These are phyloP conservation scores for Tipula vernalis DNA, from an alignment of 2,888 invertebrate genomes.

Conservation along the genomic window DNA sequence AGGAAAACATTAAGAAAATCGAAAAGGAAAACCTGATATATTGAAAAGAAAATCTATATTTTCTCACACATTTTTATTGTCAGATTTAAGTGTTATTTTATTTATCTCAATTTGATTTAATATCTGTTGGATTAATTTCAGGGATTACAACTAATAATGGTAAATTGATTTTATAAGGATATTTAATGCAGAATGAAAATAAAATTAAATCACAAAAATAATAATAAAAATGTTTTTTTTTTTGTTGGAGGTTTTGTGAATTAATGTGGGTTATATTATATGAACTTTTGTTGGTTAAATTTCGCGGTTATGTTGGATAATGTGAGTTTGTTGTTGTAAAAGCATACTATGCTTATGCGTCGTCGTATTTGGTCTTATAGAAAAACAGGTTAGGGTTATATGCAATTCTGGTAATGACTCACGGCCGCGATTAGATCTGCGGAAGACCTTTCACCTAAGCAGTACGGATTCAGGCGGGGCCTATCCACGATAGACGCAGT, in stretches of 20 bases:
- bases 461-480: too few species aligned
- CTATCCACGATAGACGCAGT: too few species aligned
- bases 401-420: too few species aligned
- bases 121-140: neutral
- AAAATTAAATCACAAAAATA: neutral
- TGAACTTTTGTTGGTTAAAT: neutral
- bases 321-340: too few species aligned
- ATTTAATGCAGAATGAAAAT: neutral
- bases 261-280: too few species aligned
- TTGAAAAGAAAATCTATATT: neutral
- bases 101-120: neutral
- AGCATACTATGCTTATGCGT: too few species aligned
- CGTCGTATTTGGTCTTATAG: too few species aligned
- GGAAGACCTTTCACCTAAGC: too few species aligned
- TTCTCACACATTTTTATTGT: neutral
- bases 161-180: neutral
- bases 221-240: neutral
- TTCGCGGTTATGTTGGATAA: neutral
- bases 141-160: neutral
- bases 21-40: neutral
- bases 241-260: neutral
- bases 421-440: too few species aligned
- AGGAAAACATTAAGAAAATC: neutral
- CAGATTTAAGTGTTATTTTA: constrained; percentile 4
- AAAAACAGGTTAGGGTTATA: too few species aligned